Percentiles rank a stretch among this genome's conserved stretches.
These are phyloP conservation scores for Drosophila baimaii DNA, from an alignment of 1,140 invertebrate species.

Conservation along the genomic window DNA sequence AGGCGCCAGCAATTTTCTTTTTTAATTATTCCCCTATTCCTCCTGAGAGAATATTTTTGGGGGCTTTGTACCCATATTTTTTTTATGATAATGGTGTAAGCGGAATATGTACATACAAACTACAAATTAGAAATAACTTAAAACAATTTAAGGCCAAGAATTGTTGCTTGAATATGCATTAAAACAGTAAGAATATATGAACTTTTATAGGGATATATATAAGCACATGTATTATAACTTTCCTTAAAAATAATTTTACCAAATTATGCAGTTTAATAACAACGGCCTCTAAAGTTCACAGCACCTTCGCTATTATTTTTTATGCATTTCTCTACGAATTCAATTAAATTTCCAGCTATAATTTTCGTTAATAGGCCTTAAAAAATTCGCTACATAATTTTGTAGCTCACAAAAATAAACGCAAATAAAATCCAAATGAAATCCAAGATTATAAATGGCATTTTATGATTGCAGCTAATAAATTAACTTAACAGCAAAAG, in stretches of 20 bases:
- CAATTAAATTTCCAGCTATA: background rate
- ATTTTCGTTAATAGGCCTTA: background rate
- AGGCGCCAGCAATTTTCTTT: background rate
- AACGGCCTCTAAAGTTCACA: background rate
- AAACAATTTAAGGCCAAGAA: background rate
- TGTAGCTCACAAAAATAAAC: constrained; percentile 1
- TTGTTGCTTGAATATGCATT: background rate
- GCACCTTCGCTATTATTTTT: background rate
- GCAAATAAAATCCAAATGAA: constrained; percentile 40
- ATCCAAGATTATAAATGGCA: constrained; percentile 45
- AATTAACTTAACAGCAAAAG: constrained; percentile 71
- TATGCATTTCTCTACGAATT: background rate
- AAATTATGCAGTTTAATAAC: background rate
- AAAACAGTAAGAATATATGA: background rate
- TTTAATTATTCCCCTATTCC: no score
- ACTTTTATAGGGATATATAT: background rate
- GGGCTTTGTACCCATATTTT: background rate
- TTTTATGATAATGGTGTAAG: background rate
- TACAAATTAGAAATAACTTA: no score
- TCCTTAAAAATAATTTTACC: background rate
- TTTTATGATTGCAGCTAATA: constrained; percentile 67
- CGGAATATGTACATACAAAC: no score
- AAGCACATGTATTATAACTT: background rate
- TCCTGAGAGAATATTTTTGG: no score
- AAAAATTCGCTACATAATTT: constrained; percentile 1